These are phyloP conservation scores for Battus philenor DNA, from an alignment of 1,140 invertebrate species.

Conservation along the genomic window DNA sequence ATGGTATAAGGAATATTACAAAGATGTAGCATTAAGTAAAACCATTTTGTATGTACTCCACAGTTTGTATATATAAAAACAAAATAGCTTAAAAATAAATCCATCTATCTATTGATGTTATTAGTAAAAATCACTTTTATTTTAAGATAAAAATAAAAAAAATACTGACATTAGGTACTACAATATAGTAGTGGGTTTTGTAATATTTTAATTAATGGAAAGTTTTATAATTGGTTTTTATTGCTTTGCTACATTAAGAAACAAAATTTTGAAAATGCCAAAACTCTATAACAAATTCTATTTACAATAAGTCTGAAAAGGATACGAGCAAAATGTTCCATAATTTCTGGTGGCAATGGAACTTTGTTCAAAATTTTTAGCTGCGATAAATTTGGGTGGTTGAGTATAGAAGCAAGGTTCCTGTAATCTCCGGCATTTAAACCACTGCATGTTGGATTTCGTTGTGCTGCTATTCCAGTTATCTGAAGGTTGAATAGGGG, in stretches of 20 bases:
- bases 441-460: constrained; percentile 87
- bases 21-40: no score
- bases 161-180: no score
- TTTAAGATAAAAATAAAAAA: no score
- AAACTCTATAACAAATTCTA: no score
- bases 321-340: constrained; percentile 96
- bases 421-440: constrained; percentile 94
- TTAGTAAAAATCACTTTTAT: not conserved
- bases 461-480: constrained; percentile 76
- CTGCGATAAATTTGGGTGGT: constrained; percentile 84
- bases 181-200: no score
- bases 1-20: constrained; percentile 26
- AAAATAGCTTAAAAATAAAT: not conserved
- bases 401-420: constrained; percentile 80
- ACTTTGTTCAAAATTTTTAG: constrained; percentile 89
- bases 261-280: no score
- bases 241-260: no score
- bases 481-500: no score
- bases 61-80: not conserved
- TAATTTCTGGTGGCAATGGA: constrained; percentile 92
- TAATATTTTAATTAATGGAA: no score
- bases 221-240: no score
- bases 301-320: constrained; percentile 78
- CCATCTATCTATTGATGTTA: not conserved
- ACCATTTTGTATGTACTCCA: not conserved